Base-by-base conservation (phyloP, 2,888 invertebrate genomes). In the Timandra comae region DNA sequence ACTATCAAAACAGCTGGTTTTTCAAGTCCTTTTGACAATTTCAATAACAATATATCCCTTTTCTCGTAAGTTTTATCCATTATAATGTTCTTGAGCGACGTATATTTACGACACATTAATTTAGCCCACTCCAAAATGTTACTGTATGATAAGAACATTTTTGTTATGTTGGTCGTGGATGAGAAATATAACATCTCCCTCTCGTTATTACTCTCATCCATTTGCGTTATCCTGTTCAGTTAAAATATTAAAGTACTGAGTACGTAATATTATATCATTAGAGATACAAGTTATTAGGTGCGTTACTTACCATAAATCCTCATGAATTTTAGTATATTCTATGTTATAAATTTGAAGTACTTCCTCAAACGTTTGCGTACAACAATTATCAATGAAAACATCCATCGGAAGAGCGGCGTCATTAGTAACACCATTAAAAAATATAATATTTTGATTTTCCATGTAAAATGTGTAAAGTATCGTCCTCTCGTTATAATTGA, bases 371-470 rank as follows among this genome's bases (percentile, higher is more conserved):
- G 24, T 24, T 1, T 38, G 11, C 10, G 35, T 39, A 29, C 46
- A 53, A 12, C 52, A 49, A 12, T 41, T 41, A 30, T 64, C 42
- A 3, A 76, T 76, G 22, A 71, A 30, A 2, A 81, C 49, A 41
- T 69, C 46, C 63, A 81, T 81, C 2, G 79, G 56, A 30, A 79
- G 35, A 6, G 70, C 63, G 7, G 82, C 80, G 52, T 77, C 71
- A 52, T 81, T 84, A 5, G 75, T 68, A 3, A 84, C 46, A 21
- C 68, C 72, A 51, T 76, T 80, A 22, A 80, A 38, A 49, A 84
- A 82, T 27, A 51, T 34, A 22, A 65, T 20, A 11, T 44, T 42
- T 3, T 63, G 36, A 29, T 60, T 49, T 35, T 34, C 56, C 7
- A 54, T 24, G 25, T 72, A 51, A 6, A 73, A 37, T 4, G 41